Conservation (phyloP, 2,113 vertebrate genomes). For the Phoenicopterus ruber region DNA sequence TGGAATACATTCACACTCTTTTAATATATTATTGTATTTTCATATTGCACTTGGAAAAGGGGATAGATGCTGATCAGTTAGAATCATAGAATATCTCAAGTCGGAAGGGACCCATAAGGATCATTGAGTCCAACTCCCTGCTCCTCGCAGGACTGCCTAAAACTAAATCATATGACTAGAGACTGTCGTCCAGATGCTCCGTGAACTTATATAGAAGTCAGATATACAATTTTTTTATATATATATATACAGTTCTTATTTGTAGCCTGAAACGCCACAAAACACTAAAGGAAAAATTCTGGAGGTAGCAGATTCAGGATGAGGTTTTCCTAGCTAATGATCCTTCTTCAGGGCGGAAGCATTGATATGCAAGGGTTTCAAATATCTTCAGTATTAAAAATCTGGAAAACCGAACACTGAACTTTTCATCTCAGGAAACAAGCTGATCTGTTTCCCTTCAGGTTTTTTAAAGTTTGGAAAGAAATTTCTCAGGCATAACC, state of each 20-base stretch:
- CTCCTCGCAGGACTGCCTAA: neutral
- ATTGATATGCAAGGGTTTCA: neutral
- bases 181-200: fast-evolving
- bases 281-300: neutral
- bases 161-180: neutral
- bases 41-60: neutral
- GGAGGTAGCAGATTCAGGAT: neutral
- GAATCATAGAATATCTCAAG: neutral
- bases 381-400: neutral
- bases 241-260: neutral
- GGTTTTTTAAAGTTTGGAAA: neutral
- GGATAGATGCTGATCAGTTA: neutral
- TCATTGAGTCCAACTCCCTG: neutral
- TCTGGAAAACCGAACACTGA: neutral
- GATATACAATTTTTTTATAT: neutral
- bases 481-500: neutral
- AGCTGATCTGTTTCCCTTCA: neutral
- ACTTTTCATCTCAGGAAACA: neutral
- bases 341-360: neutral
- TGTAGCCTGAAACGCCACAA: neutral
- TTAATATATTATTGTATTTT: neutral
- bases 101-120: neutral
- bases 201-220: neutral
- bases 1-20: neutral
- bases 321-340: neutral